These are phyloP conservation scores for Aplochiton taeniatus DNA, from an alignment of 2,797 vertebrate species.

Conservation along the genomic window DNA sequence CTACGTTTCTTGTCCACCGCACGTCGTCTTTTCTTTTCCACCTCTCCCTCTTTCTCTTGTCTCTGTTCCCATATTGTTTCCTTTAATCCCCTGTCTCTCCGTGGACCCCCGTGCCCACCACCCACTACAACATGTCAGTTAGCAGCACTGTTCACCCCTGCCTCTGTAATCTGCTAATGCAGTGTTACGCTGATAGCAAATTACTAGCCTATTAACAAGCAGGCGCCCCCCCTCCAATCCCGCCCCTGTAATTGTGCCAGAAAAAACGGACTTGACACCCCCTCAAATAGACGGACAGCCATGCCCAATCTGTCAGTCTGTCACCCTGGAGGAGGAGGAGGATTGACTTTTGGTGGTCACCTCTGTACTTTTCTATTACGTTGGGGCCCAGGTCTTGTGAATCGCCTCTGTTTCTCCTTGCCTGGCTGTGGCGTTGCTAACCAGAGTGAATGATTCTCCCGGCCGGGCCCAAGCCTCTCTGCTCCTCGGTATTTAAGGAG, in stretches of 20 bases:
- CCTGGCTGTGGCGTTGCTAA: constrained; percentile 48
- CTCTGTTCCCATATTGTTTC: too few relatives aligned
- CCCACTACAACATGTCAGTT: constrained; percentile 15
- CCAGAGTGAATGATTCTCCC: constrained; percentile 27
- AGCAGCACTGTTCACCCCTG: constrained; percentile 14
- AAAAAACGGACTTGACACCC: too few relatives aligned
- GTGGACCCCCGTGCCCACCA: not conserved
- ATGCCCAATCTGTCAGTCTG: constrained; percentile 12
- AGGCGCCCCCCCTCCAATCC: constrained; percentile 15
- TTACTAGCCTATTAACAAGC: constrained; percentile 41
- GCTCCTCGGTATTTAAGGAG: constrained; percentile 41
- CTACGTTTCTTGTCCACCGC: too few relatives aligned
- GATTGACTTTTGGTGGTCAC: constrained; percentile 24
- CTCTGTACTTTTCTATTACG: constrained; percentile 33
- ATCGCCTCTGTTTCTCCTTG: constrained; percentile 7
- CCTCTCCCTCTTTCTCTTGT: too few relatives aligned
- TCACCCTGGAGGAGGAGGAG: constrained; percentile 20
- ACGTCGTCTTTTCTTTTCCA: too few relatives aligned
- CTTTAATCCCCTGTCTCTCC: too few relatives aligned
- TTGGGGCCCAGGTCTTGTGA: constrained; percentile 10
- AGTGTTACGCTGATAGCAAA: constrained; percentile 44
- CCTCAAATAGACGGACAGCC: constrained; percentile 14
- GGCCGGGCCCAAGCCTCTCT: constrained; percentile 4
- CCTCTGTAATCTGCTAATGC: constrained; percentile 56
- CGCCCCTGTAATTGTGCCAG: constrained; percentile 10